Percentiles rank a stretch among this genome's conserved stretches.
These are phyloP conservation scores for Typhlichthys subterraneus DNA, from an alignment of 2,797 vertebrate species.

Conservation along the genomic window DNA sequence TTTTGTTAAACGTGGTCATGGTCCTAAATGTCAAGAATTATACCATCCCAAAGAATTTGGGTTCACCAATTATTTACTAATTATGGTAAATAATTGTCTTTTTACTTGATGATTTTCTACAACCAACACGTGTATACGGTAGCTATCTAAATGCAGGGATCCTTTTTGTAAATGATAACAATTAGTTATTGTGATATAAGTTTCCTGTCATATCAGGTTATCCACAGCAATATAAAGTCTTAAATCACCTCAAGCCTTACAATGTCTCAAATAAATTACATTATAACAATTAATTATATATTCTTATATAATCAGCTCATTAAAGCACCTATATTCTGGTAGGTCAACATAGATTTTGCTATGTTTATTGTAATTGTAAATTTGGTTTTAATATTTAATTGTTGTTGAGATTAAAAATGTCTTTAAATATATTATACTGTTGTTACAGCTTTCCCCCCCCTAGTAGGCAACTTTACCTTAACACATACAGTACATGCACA, in stretches of 20 bases:
- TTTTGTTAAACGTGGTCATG: conserved; percentile 18
- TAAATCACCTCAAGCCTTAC: too few species aligned
- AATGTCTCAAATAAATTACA: too few species aligned
- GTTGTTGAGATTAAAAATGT: too few species aligned
- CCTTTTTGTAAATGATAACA: background rate
- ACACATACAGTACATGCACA: background rate
- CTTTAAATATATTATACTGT: too few species aligned
- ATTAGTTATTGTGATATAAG: background rate
- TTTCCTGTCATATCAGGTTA: background rate
- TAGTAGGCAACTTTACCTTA: too few species aligned
- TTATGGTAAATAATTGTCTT: conserved; percentile 66
- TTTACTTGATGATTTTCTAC: conserved; percentile 46
- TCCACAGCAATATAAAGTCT: background rate
- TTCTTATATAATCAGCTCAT: too few species aligned
- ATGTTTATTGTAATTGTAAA: too few species aligned
- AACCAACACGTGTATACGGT: background rate
- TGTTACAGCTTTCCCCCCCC: too few species aligned
- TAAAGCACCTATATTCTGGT: too few species aligned
- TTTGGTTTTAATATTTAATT: too few species aligned
- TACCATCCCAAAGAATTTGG: conserved; percentile 22
- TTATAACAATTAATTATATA: too few species aligned
- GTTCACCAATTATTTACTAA: conserved; percentile 45
- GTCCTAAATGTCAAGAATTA: conserved; percentile 22
- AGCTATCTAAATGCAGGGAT: background rate
- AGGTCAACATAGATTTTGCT: too few species aligned